Base-by-base conservation (phyloP, 1,140 invertebrate genomes). In the Trypoxylus dichotomus region DNA sequence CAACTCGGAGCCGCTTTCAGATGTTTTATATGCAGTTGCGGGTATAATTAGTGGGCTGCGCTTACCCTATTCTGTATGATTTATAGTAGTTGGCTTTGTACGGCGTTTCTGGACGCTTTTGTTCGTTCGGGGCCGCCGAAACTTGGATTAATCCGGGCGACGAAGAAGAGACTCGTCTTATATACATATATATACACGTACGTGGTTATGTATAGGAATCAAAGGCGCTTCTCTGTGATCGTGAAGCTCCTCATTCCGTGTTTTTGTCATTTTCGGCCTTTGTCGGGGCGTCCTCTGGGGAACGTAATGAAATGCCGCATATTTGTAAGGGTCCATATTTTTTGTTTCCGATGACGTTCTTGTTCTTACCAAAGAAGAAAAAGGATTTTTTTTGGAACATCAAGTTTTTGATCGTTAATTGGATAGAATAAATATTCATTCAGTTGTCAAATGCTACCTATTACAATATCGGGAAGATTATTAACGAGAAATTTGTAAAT, bases 21-120 rank as follows among this genome's bases (percentile, higher is more conserved):
- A 79, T 79, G 78, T 79, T 79, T 79, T 79, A 11, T 75, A 75
- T 74, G 72, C 72, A 74, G 32, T 74, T 43, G 41, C 41, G 24
- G 74, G 80, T 25, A 81, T 81, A 82, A 82, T 82, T 81, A 81
- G 81, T 82, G 81, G 81, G 80, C 79, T 78, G 81, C 80, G 79
- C 81, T 82, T 74, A 74, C 72, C 72, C 72, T 42, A 74, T 27
- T 54, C 75, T 74, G 74, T 79, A 79, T 79, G 78, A 79, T 79
- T 79, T 79, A 79, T 79, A 79, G 77, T 79, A 77, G 78, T 73
- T 47, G 77, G 72, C 71, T 47, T 21, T 75, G 41, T 54, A 54
- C 47, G 47, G 47, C 60, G 47, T 15, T 75, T 75, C 74, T 54
- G 47, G 21, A 37, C 47, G 60, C 75, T 54, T 63, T 76, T 63